Base-by-base conservation (phyloP, 2,888 invertebrate genomes). In the Petrophora chlorosata region DNA sequence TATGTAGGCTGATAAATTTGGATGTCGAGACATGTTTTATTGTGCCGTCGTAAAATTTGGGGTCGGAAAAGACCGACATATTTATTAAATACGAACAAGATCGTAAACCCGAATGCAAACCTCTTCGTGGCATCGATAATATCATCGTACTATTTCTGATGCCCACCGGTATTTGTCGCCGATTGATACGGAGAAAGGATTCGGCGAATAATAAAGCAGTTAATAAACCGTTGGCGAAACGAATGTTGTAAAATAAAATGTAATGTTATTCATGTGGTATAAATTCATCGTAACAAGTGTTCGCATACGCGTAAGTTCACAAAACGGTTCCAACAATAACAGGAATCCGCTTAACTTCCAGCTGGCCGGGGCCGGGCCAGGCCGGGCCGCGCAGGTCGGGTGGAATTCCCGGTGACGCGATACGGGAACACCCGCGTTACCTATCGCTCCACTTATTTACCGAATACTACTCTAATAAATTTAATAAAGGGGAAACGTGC, bases 11-110 rank as follows among this genome's bases (percentile, higher is more conserved):
- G 88, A 89, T 89, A 90, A 89, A 89, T 90, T 90, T 82, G 74
- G 82, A 82, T 89, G 87, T 84, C 89, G 89, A 85, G 89, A 89
- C 90, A 89, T 89, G 88, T 88, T 90, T 90, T 90, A 89, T 86
- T 89, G 87, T 82, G 66, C 73, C 64, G 65, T 85, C 88, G 87
- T 90, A 88, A 90, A 90, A 86, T 89, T 86, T 84, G 79, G 87
- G 88, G 83, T 82, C 81, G 85, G 87, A 79, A 87, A 82, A 85
- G 78, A 84, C 87, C 86, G 84, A 87, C 84, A 87, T 88, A 89
- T 89, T 90, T 90, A 90, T 81, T 89, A 89, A 90, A 90, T 89
- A 88, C 83, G 85, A 85, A 86, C 85, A 85, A 86, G 80, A 62
- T 85, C 82, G 87, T 90, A 88, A 90, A 88, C 68, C 78, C 68